Percentiles rank a stretch among this genome's conserved stretches.
Conservation (phyloP, 2,888 invertebrate species). For the Limnephilus rhombicus region DNA sequence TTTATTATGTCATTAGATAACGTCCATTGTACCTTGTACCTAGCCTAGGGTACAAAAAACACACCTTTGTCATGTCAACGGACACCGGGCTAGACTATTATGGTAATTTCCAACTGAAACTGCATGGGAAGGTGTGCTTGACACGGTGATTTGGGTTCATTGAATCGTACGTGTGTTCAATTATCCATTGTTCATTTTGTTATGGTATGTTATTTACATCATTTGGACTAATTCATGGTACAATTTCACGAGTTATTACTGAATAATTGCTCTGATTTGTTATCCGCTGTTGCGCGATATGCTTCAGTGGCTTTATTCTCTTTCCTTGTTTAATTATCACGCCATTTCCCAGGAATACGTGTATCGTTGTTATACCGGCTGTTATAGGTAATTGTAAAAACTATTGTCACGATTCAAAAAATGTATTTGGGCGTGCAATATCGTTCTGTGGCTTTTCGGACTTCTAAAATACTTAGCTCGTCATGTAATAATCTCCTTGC, state of each 20-base stretch:
- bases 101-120: slow-evolving; percentile 11
- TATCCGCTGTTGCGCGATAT: not conserved
- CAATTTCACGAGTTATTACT: slow-evolving; percentile 1
- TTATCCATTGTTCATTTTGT: slow-evolving; percentile 13
- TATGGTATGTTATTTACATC: not conserved
- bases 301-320: not conserved
- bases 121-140: slow-evolving; percentile 26
- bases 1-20: slow-evolving; percentile 36
- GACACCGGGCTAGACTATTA: slow-evolving; percentile 34
- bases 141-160: slow-evolving; percentile 19
- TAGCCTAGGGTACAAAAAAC: slow-evolving; percentile 11
- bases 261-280: not conserved
- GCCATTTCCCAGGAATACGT: not conserved
- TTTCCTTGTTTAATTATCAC: not conserved
- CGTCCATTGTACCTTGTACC: slow-evolving; percentile 7
- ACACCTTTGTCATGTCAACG: slow-evolving; percentile 36
- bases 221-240: not conserved
- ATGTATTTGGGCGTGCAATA: not conserved
- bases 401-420: no score
- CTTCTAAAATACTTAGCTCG: not conserved
- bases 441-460: not conserved
- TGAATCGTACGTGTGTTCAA: slow-evolving; percentile 28
- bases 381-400: not conserved
- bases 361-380: not conserved
- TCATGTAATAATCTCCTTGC: not conserved